Conservation (phyloP, 2,888 invertebrate genomes). For the Brenthis hecate region DNA sequence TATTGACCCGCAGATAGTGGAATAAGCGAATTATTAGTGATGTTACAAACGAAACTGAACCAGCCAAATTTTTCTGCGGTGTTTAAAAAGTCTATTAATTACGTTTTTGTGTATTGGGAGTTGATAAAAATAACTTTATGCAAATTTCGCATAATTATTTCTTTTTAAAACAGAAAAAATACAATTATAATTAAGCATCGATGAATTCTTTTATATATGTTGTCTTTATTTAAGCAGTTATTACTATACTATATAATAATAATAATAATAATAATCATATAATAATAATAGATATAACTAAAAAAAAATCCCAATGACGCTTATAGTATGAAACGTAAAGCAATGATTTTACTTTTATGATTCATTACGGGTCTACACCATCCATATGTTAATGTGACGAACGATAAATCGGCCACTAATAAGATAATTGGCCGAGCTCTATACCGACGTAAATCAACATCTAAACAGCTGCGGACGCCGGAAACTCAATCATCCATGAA, state of each 20-base stretch:
- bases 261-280: too few relatives aligned
- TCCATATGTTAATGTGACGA: constrained; percentile 78
- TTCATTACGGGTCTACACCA: constrained; percentile 50
- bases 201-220: too few relatives aligned
- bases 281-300: too few relatives aligned
- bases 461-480: constrained; percentile 66
- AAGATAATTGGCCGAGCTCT: constrained; percentile 78
- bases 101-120: neutral
- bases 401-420: constrained; percentile 80
- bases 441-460: constrained; percentile 79
- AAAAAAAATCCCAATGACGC: too few relatives aligned
- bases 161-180: too few relatives aligned
- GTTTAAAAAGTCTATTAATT: constrained; percentile 2
- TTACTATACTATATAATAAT: too few relatives aligned
- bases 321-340: neutral
- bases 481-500: constrained; percentile 38
- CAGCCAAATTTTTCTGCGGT: constrained; percentile 22
- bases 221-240: too few relatives aligned
- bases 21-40: constrained; percentile 77
- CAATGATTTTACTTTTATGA: constrained; percentile 36
- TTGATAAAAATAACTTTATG: neutral
- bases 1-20: constrained; percentile 81
- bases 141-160: too few relatives aligned
- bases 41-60: constrained; percentile 39
- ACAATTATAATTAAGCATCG: too few relatives aligned